Evolutionary conservation across 2,113 vertebrate genomes (phyloP), one percentile per base, ranked within the genome.

Genomic region (Melospiza georgiana): DNA sequence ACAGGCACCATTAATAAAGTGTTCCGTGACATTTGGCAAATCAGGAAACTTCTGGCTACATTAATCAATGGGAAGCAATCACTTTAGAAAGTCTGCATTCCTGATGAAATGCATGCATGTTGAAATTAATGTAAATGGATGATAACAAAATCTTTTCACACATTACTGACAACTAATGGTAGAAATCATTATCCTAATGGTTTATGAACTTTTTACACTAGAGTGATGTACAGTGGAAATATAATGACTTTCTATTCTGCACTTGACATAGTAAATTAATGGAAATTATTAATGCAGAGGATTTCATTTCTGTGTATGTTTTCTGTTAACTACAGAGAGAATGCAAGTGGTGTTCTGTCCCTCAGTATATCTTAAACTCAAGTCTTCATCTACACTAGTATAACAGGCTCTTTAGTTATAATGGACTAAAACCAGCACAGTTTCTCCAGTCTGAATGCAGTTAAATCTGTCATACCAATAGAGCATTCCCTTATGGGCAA

Each of bases 141-240:
- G 97, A 96, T 82, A 93, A 96, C 95, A 95, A 93, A 96, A 90
- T 91, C 94, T 96, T 97, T 97, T 95, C 97, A 97, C 90, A 95
- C 91, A 97, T 97, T 96, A 96, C 89, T 94, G 83, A 94, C 79
- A 97, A 94, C 77, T 95, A 95, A 94, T 89, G 79, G 91, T 91
- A 97, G 79, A 95, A 97, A 97, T 97, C 74, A 96, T 97, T 98
- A 97, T 96, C 81, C 48, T 97, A 97, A 97, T 97, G 73, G 75
- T 63, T 97, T 96, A 94, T 96, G 95, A 97, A 97, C 91, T 95
- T 97, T 84, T 87, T 87, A 66, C 12, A 39, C 82, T 91, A 94
- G 35, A 94, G 44, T 95, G 92, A 96, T 86, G 92, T 97, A 90
- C 89, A 87, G 44, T 81, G 84, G 73, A 87, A 97, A 97, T 96